Percentiles rank a stretch among this genome's conserved stretches.
Evolutionary conservation across 2,888 invertebrate genomes (phyloP).

Genomic region (Quadroppia sp.): DNA sequence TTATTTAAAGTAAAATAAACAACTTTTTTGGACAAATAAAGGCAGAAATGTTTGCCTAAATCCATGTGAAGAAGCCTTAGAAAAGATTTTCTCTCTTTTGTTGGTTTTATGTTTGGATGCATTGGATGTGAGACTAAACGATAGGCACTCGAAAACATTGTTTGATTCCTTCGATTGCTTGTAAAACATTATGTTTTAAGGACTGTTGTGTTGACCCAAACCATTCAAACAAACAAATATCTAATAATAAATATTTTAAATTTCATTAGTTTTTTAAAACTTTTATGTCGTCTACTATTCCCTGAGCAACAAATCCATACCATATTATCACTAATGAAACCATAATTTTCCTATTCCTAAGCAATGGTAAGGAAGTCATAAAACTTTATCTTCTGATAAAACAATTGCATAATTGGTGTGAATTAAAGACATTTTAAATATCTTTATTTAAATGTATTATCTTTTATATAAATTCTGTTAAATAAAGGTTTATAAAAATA

Average conservation of each 20-base stretch:
- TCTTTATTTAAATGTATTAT: neutral
- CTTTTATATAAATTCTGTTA: too few species aligned
- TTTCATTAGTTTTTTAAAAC: neutral
- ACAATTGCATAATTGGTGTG: neutral
- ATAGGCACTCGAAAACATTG: constrained; percentile 1
- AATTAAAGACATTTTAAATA: neutral
- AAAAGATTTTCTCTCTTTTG: constrained; percentile 1
- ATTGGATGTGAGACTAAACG: constrained; percentile 8
- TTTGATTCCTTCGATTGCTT: neutral
- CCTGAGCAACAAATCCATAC: constrained; percentile 8
- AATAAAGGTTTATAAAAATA: too few species aligned
- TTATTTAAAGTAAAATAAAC: constrained; percentile 16
- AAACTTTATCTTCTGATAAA: neutral
- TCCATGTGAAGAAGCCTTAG: constrained; percentile 5
- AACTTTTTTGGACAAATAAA: constrained; percentile 21
- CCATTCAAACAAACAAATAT: constrained; percentile 7
- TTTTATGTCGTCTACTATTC: neutral
- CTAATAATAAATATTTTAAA: neutral
- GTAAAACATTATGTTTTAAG: neutral
- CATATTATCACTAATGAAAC: constrained; percentile 6
- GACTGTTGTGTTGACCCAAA: neutral
- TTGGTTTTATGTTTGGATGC: neutral
- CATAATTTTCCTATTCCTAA: constrained; percentile 2
- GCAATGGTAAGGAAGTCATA: neutral
- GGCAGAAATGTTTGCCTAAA: constrained; percentile 30